These are phyloP conservation scores for Pholis gunnellus DNA, from an alignment of 2,113 vertebrate genomes.

Conservation along the genomic window DNA sequence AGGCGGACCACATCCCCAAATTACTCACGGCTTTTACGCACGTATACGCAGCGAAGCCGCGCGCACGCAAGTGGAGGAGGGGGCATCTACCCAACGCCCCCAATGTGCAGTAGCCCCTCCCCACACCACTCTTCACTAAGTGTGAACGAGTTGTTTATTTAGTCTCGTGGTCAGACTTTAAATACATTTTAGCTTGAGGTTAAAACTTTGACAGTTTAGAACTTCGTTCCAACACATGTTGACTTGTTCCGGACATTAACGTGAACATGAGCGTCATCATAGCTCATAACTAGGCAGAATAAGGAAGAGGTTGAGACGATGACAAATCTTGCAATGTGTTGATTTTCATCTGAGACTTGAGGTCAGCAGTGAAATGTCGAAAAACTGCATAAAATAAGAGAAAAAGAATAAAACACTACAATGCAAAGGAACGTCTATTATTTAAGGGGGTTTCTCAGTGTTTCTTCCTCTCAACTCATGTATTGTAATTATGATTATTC, in stretches of 20 bases:
- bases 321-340: not conserved
- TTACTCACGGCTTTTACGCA: slow-evolving; percentile 63
- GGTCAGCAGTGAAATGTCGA: not conserved
- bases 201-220: not conserved
- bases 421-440: not conserved
- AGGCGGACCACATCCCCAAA: slow-evolving; percentile 39
- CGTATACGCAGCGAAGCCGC: slow-evolving; percentile 20
- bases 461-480: not conserved
- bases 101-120: slow-evolving; percentile 39
- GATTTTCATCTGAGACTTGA: not conserved
- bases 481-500: not conserved
- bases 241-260: not conserved
- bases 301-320: not conserved
- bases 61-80: slow-evolving; percentile 18
- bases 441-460: not conserved
- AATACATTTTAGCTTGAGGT: not conserved
- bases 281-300: not conserved
- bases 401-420: not conserved
- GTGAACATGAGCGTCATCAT: not conserved
- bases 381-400: not conserved
- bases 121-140: not conserved
- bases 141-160: rapidly evolving
- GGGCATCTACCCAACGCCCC: not conserved
- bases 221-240: not conserved
- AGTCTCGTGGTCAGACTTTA: not conserved